Evolutionary conservation across 2,888 invertebrate genomes (phyloP).

Genomic region (Apodemia zela): DNA sequence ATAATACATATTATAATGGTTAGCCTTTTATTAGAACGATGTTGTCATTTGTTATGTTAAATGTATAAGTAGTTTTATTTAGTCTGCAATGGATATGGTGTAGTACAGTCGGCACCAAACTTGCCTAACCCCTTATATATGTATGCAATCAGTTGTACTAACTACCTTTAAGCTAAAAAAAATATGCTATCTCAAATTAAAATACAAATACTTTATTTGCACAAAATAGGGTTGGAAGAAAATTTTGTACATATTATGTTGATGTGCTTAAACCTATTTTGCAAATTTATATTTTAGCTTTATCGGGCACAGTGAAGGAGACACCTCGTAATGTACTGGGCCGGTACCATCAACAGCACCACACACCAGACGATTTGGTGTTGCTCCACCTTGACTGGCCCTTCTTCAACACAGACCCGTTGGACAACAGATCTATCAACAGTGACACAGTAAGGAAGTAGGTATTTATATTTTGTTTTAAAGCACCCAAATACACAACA

Average conservation of each 20-base stretch:
- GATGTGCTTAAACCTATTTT: no score
- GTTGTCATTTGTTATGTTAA: no score
- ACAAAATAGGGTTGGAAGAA: no score
- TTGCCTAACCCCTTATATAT: not conserved
- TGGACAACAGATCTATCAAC: constrained; percentile 19
- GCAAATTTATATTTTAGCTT: not conserved
- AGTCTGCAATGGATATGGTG: no score
- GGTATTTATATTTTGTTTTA: not conserved
- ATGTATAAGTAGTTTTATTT: no score
- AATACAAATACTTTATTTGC: no score
- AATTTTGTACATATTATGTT: no score
- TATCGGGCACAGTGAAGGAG: not conserved
- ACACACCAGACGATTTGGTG: constrained; percentile 24
- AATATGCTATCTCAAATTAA: no score
- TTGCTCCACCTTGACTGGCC: constrained; percentile 25
- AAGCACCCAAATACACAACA: not conserved
- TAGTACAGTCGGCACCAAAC: not conserved
- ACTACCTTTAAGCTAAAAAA: no score
- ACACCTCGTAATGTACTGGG: constrained; percentile 20
- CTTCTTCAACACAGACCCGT: constrained; percentile 22
- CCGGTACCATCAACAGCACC: constrained; percentile 26
- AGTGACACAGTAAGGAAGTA: constrained; percentile 22
- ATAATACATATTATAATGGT: no score
- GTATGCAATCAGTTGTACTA: no score
- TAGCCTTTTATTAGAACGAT: no score